Evolutionary conservation across 2,888 invertebrate species (phyloP).

Genomic region (Drosophila meridiana): DNA sequence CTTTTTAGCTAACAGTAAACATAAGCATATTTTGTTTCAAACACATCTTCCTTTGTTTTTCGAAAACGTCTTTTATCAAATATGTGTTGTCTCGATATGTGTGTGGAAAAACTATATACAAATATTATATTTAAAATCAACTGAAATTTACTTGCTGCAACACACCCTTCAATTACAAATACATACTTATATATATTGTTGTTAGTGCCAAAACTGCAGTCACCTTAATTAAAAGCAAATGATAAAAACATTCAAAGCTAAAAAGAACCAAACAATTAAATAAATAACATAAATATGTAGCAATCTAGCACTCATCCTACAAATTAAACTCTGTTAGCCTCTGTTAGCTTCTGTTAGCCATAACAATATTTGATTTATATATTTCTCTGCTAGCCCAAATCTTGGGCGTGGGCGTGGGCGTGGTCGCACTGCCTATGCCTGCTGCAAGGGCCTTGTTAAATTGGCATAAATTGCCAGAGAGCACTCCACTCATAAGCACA

Average conservation of each 20-base stretch:
- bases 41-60: conserved; percentile 35
- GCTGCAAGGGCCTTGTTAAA: conserved; percentile 55
- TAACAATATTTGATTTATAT: conserved; percentile 64
- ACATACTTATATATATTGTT: conserved; percentile 25
- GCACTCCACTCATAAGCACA: conserved; percentile 47
- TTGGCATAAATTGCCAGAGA: conserved; percentile 68
- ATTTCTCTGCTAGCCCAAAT: conserved; percentile 39
- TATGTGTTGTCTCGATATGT: conserved; percentile 69
- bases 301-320: background rate
- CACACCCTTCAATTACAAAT: conserved; percentile 48
- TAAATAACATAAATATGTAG: conserved; percentile 7
- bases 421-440: conserved; percentile 29
- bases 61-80: conserved; percentile 58
- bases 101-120: conserved; percentile 62
- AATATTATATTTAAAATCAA: conserved; percentile 47
- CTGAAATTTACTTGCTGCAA: conserved; percentile 47
- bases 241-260: conserved; percentile 21
- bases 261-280: conserved; percentile 14
- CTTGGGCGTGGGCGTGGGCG: conserved; percentile 33
- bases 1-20: conserved; percentile 50
- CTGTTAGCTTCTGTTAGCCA: conserved; percentile 5
- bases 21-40: conserved; percentile 38
- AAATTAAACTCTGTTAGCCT: background rate
- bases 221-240: conserved; percentile 45
- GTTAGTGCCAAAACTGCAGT: conserved; percentile 40